Evolutionary conservation across 2,888 invertebrate genomes (phyloP).

Genomic region (Unio delphinus): DNA sequence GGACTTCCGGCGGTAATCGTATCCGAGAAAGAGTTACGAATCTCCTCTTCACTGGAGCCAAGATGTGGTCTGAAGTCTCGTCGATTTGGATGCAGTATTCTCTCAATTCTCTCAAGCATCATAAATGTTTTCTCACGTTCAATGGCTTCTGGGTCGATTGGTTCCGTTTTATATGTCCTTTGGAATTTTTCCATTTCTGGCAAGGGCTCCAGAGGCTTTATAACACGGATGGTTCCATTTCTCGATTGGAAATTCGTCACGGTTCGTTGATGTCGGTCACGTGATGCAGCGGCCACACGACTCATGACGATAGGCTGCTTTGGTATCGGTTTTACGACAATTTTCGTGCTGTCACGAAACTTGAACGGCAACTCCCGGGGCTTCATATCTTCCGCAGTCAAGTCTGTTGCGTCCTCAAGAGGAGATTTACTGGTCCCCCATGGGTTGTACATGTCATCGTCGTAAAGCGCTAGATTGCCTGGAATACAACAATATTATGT

Average conservation of each 20-base stretch:
- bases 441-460: constrained; percentile 14
- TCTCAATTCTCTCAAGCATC: constrained; percentile 37
- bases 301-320: constrained; percentile 35
- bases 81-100: constrained; percentile 34
- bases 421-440: constrained; percentile 35
- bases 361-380: constrained; percentile 35
- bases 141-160: constrained; percentile 33
- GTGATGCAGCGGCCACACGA: constrained; percentile 26
- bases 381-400: constrained; percentile 27
- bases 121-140: constrained; percentile 41
- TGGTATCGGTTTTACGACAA: constrained; percentile 30
- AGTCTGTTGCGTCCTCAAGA: constrained; percentile 28
- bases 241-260: constrained; percentile 37
- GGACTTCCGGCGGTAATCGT: constrained; percentile 17
- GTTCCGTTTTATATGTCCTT: constrained; percentile 22
- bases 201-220: constrained; percentile 31
- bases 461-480: too few species aligned
- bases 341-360: constrained; percentile 27
- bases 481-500: too few species aligned
- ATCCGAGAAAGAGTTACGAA: constrained; percentile 21
- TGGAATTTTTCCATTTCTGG: constrained; percentile 37
- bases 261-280: constrained; percentile 33
- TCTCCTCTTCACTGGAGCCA: constrained; percentile 36
- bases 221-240: constrained; percentile 36
- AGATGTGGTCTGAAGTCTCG: constrained; percentile 19